phyloP scores from a whole-genome alignment of 2,797 vertebrate genomes.

The Arnoldichthys spilopterus region DNA sequence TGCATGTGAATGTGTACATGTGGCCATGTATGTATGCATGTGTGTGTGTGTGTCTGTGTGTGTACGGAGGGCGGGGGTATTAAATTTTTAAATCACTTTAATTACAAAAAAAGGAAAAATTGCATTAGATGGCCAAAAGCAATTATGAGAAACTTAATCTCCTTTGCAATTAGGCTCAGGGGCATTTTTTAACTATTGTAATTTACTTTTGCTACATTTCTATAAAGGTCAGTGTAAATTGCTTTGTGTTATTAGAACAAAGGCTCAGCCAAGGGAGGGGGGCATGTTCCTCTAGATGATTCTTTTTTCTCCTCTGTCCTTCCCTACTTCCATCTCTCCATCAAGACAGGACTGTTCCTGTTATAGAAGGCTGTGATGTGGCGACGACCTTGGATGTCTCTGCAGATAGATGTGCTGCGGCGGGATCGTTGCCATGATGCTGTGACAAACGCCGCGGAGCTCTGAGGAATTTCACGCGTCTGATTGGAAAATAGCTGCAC shows the following conservation, averaged over 20 bases:
- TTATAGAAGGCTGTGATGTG: slow-evolving; percentile 38
- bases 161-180: slow-evolving; percentile 95
- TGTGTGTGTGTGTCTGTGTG: slow-evolving; percentile 39
- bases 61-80: slow-evolving; percentile 79
- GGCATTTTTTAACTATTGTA: slow-evolving; percentile 89
- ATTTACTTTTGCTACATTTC: slow-evolving; percentile 83
- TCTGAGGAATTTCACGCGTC: slow-evolving; percentile 42
- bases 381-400: slow-evolving; percentile 42
- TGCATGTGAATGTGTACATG: slow-evolving; percentile 43
- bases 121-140: slow-evolving; percentile 94
- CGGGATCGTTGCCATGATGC: slow-evolving; percentile 16
- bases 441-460: slow-evolving; percentile 29
- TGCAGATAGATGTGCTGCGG: slow-evolving; percentile 29
- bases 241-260: slow-evolving; percentile 87
- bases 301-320: slow-evolving; percentile 51
- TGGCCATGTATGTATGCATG: slow-evolving; percentile 29
- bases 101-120: slow-evolving; percentile 93
- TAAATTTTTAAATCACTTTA: slow-evolving; percentile 98
- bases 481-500: slow-evolving; percentile 45
- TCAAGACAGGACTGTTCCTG: slow-evolving; percentile 41
- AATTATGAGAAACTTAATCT: slow-evolving; percentile 96
- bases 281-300: slow-evolving; percentile 55
- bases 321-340: slow-evolving; percentile 51
- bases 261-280: slow-evolving; percentile 52
- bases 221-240: slow-evolving; percentile 88